phyloP scores from a whole-genome alignment of 2,797 vertebrate species.

The Leucoraja ocellata region DNA sequence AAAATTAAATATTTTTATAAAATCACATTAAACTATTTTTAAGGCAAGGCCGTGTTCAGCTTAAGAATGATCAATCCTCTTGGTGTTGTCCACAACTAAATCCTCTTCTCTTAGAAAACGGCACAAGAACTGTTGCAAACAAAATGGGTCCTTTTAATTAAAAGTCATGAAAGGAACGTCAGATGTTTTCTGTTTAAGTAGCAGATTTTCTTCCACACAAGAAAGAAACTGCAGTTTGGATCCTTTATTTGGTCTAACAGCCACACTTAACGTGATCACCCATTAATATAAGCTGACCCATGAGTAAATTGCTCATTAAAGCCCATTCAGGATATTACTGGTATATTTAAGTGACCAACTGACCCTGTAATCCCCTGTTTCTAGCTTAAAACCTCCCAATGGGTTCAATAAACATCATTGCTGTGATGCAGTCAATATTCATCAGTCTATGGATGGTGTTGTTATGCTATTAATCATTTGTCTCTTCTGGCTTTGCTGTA shows the following conservation, averaged over 20 bases:
- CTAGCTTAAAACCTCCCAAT: constrained; percentile 31
- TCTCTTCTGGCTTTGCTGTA: constrained; percentile 20
- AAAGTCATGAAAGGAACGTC: constrained; percentile 23
- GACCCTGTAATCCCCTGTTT: constrained; percentile 27
- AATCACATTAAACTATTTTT: background rate
- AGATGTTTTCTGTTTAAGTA: constrained; percentile 26
- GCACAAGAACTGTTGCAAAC: background rate
- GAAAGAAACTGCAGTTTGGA: background rate
- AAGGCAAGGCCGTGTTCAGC: background rate
- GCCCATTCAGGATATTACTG: constrained; percentile 20
- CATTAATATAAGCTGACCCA: constrained; percentile 32
- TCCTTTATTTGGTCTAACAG: constrained; percentile 22
- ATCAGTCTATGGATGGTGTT: background rate
- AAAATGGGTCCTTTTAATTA: constrained; percentile 10
- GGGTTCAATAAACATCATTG: constrained; percentile 9
- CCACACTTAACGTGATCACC: constrained; percentile 3
- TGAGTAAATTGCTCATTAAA: constrained; percentile 34
- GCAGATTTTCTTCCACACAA: background rate
- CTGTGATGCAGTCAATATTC: constrained; percentile 16
- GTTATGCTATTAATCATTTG: constrained; percentile 25
- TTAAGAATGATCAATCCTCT: constrained; percentile 1
- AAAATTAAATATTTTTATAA: background rate
- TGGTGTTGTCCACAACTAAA: background rate
- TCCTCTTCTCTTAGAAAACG: constrained; percentile 5
- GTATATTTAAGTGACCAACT: constrained; percentile 33